These are phyloP conservation scores for Hormaphis cornu DNA, from an alignment of 1,140 invertebrate species.

Conservation along the genomic window DNA sequence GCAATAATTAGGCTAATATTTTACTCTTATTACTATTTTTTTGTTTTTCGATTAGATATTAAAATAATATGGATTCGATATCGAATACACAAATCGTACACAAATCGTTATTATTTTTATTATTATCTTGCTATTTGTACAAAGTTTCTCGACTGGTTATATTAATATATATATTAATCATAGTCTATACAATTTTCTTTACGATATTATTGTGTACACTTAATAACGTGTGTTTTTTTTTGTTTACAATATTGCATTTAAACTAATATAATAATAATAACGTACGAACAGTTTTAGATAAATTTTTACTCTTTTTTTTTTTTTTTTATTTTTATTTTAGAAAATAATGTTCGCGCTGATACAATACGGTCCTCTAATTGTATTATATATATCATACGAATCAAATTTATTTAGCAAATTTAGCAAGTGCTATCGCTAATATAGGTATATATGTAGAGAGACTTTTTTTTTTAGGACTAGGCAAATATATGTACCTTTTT, in stretches of 20 bases:
- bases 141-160: slow-evolving; percentile 11
- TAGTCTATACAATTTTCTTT: slow-evolving; percentile 2
- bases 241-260: background rate
- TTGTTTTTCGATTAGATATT: background rate
- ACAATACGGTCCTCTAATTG: background rate
- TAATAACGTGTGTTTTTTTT: background rate
- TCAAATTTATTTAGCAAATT: background rate
- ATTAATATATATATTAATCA: background rate
- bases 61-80: background rate
- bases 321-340: slow-evolving; percentile 19
- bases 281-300: slow-evolving; percentile 6
- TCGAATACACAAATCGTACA: background rate
- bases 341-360: slow-evolving; percentile 5
- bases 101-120: background rate
- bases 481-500: slow-evolving; percentile 17
- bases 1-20: slow-evolving; percentile 26
- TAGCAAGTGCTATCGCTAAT: background rate
- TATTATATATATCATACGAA: too few species aligned
- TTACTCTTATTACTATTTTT: slow-evolving; percentile 13
- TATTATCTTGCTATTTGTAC: slow-evolving; percentile 2
- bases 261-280: slow-evolving; percentile 4
- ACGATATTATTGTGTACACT: too few species aligned
- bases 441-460: background rate
- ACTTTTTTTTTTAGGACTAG: background rate
- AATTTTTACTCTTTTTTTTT: background rate